Percentiles rank a stretch among this genome's conserved stretches.
phyloP scores from a whole-genome alignment of 2,888 invertebrate species.

The Gerris lacustris region DNA sequence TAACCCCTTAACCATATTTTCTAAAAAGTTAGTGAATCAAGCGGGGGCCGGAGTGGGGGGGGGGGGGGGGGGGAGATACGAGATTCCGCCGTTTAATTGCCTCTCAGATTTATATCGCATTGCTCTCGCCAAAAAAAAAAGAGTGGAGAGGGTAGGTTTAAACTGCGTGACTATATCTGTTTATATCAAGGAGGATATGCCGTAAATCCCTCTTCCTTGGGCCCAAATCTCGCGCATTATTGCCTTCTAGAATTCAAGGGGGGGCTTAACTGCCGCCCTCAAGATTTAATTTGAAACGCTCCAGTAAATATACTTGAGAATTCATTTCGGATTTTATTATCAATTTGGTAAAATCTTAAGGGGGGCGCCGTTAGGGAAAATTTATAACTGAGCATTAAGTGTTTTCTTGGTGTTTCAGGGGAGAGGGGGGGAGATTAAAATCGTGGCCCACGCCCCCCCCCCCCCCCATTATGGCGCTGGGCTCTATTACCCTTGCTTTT shows the following conservation, averaged over 20 bases:
- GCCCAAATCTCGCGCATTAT: constrained; percentile 1
- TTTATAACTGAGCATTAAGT: constrained; percentile 5
- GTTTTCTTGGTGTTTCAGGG: constrained; percentile 1
- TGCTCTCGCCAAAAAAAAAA: not conserved
- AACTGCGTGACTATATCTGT: constrained; percentile 5
- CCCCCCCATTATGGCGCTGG: not conserved
- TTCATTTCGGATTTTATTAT: constrained; percentile 27
- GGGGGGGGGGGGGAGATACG: no score
- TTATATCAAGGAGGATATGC: not conserved
- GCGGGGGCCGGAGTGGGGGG: not conserved
- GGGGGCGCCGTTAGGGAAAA: constrained; percentile 1
- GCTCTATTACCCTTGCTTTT: no score
- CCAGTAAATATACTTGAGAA: constrained; percentile 8
- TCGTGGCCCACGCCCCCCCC: not conserved
- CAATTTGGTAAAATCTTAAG: constrained; percentile 26
- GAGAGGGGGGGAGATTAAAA: not conserved
- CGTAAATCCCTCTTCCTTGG: not conserved
- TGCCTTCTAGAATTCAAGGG: not conserved
- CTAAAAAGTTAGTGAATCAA: not conserved
- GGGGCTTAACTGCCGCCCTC: constrained; percentile 1
- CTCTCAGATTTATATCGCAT: constrained; percentile 1
- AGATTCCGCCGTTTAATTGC: constrained; percentile 1
- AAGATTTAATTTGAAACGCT: constrained; percentile 12
- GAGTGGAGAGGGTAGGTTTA: not conserved
- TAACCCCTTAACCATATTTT: not conserved